Evolutionary conservation across 2,797 vertebrate genomes (phyloP).

Genomic region (Erithacus rubecula): DNA sequence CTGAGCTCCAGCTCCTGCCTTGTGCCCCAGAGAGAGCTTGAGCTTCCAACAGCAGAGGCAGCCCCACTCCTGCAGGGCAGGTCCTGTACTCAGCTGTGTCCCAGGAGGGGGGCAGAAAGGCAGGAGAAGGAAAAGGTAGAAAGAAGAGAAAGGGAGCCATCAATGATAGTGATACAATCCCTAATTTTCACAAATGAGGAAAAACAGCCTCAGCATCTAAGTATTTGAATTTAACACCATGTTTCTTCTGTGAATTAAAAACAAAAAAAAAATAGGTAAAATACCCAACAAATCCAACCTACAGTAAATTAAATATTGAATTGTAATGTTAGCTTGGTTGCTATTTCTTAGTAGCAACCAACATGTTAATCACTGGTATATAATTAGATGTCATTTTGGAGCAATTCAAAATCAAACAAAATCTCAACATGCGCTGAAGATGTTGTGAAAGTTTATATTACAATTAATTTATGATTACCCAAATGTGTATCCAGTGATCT

Average conservation of each 20-base stretch:
- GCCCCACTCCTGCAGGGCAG: neutral
- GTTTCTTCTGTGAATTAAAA: neutral
- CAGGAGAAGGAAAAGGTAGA: neutral
- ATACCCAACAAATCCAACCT: conserved; percentile 21
- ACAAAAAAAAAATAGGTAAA: conserved; percentile 9
- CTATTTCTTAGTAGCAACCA: conserved; percentile 64
- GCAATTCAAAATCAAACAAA: conserved; percentile 70
- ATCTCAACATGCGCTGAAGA: conserved; percentile 64
- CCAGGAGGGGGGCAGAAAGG: neutral
- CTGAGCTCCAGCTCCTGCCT: neutral
- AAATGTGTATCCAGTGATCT: conserved; percentile 57
- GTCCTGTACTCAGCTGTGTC: neutral
- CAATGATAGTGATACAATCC: neutral
- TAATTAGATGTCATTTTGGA: conserved; percentile 71
- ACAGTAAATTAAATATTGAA: conserved; percentile 52
- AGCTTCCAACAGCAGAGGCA: neutral
- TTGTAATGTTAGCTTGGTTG: conserved; percentile 50
- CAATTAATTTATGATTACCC: conserved; percentile 69
- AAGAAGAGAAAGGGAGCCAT: neutral
- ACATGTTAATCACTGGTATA: conserved; percentile 63
- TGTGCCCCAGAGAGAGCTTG: neutral
- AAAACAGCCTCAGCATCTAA: neutral
- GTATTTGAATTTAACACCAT: conserved; percentile 38
- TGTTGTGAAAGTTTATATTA: conserved; percentile 66
- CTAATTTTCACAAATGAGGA: conserved; percentile 31